Evolutionary conservation across 2,888 invertebrate species (phyloP), one percentile per base, ranked within the genome.

Genomic region (Eumerus sabulonum): DNA sequence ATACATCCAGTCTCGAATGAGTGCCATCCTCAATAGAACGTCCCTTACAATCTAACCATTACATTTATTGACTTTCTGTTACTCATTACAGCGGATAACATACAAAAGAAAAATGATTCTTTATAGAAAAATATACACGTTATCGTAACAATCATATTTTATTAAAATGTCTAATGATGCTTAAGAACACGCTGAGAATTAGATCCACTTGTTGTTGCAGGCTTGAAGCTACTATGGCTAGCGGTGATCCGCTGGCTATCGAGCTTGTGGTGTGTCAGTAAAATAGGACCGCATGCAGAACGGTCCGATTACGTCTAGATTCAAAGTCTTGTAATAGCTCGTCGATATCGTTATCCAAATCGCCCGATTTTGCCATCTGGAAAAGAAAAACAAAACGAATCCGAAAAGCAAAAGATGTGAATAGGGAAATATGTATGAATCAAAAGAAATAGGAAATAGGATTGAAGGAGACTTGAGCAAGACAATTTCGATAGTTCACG

Each of bases 341-440:
- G 90, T 99, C 98, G 85, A 99, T 97, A 86, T 99, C 98, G 90
- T 98, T 97, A 88, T 99, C 99, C 85, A 99, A 90, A 88, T 99
- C 99, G 73, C 95, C 95, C 85, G 95, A 94, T 87, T 95, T 93
- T 13, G 95, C 93, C 91, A 99, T 92, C 87, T 87, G 82, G 50
- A 83, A 51, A 64, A 71, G 56, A 67, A 72, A 57, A 66, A 64
- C 48, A 57, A 50, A 64, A 48, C 11, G n/a, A n/a, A n/a, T n/a
- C n/a, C n/a, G n/a, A n/a, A n/a, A n/a, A n/a, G n/a, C 47, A 53
- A 36, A 11, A 36, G 0, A 35, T 35, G 1, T 13, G 1, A 14
- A 36, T 16, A 42, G 17, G n/a, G 27, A 27, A 27, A 27, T 27
- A 17, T 14, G 1, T 17, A 47, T 11, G 27, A 7, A 2, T 27